Base-by-base conservation (phyloP, 1,140 invertebrate species). In the Zaprionus taronus region DNA sequence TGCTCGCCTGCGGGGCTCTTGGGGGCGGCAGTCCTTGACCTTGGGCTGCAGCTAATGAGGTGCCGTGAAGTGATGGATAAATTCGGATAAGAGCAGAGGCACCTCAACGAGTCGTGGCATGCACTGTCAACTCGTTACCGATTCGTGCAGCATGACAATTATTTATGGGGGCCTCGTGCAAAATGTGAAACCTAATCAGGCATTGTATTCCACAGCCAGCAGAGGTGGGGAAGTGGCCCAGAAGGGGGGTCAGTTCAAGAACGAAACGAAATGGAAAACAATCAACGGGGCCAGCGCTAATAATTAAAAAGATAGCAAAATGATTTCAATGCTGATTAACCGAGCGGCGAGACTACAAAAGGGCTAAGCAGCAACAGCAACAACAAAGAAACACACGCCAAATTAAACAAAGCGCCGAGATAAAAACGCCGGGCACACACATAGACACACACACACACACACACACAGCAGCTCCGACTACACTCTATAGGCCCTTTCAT, bases 271-370 rank as follows among this genome's bases (percentile, higher is more conserved):
- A 62, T 28, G 34, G 34, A 67, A 77, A 83, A 69, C 64, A 77
- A 83, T 84, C 82, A 78, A 74, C 56, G 61, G 41, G 65, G 55
- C 67, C 74, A 74, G 72, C 47, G 72, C 78, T 79, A 89, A 89
- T 83, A 89, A 86, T 80, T 77, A 89, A 83, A 89, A 86, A 78
- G 73, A 89, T 83, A 77, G 83, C 83, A 86, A 86, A 87, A 86
- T 89, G 80, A 86, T 89, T 89, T 86, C 73, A 78, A 86, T 89
- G 84, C 83, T 86, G 84, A 89, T 89, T 89, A 89, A 86, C 81
- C 74, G 77, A 78, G 81, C 84, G 83, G 83, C 83, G 67, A 56
- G 67, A 86, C 83, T 89, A 86, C 83, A 86, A 86, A 86, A 86
- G 83, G 80, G 83, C 63, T 72, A 87, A 79, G 66, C 38, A 65